Evolutionary conservation across 30 jellyfish, hydroid and myxozoan genomes (phyloP).

Genomic region (Pelagia noctiluca): DNA sequence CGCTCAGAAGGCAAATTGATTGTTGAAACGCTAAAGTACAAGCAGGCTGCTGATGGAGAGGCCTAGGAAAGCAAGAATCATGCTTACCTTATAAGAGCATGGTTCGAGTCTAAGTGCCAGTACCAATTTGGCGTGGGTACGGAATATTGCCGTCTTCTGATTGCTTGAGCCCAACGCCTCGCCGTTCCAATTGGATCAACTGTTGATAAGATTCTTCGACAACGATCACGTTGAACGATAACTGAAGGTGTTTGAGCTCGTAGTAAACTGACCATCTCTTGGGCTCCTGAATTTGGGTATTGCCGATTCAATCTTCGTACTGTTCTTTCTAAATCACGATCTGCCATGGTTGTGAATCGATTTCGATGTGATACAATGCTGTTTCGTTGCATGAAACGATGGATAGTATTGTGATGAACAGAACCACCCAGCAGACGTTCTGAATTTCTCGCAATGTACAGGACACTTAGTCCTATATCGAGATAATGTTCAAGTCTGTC

Average conservation of each 20-base stretch:
- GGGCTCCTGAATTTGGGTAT: slow-evolving; percentile 46
- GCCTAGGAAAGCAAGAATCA: not conserved
- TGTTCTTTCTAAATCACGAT: not conserved
- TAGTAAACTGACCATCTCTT: slow-evolving; percentile 11
- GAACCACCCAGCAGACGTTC: slow-evolving; percentile 27
- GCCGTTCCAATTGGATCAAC: slow-evolving; percentile 62
- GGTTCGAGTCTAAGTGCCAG: slow-evolving; percentile 57
- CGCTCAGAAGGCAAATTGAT: no score
- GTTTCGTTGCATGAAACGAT: slow-evolving; percentile 9
- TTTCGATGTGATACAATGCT: not conserved
- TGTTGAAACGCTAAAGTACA: no score
- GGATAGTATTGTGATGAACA: slow-evolving; percentile 15
- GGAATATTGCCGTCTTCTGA: slow-evolving; percentile 32
- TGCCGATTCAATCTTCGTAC: slow-evolving; percentile 12
- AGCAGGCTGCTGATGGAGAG: no score
- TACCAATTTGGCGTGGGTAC: slow-evolving; percentile 56
- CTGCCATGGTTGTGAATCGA: not conserved
- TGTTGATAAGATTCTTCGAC: slow-evolving; percentile 7
- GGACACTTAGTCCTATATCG: not conserved
- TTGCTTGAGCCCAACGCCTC: slow-evolving; percentile 46
- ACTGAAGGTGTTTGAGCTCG: not conserved
- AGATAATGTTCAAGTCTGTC: not conserved
- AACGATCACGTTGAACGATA: slow-evolving; percentile 28
- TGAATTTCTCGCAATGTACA: slow-evolving; percentile 15
- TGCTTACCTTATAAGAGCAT: slow-evolving; percentile 43